Percentiles rank a stretch among this genome's conserved stretches.
Conservation (phyloP, 2,888 invertebrate genomes). For the Deroplatys truncata region DNA sequence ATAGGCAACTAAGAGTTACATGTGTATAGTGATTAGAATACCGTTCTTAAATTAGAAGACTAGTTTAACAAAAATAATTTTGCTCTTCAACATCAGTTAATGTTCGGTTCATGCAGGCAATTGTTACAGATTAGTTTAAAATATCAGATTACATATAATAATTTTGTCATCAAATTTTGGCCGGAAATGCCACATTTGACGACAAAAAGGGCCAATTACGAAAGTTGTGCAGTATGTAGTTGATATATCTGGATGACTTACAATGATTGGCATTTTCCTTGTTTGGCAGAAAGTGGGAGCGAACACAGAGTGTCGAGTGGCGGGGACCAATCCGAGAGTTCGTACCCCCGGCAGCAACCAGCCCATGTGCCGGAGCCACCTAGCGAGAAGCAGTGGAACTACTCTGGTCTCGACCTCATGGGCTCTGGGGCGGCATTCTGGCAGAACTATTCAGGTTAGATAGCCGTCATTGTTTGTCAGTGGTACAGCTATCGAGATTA, state of each 20-base stretch:
- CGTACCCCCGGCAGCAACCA: slow-evolving; percentile 29
- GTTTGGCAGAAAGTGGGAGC: slow-evolving; percentile 39
- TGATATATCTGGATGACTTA: neutral
- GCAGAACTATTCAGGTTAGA: slow-evolving; percentile 87
- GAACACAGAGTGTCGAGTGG: slow-evolving; percentile 29
- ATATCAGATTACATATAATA: neutral
- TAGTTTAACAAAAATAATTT: no score
- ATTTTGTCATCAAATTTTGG: neutral
- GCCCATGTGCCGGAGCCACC: slow-evolving; percentile 28
- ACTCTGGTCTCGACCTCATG: slow-evolving; percentile 74
- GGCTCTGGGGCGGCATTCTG: slow-evolving; percentile 82
- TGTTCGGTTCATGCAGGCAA: no score
- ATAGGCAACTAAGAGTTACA: no score
- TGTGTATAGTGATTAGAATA: no score
- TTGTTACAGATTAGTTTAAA: no score
- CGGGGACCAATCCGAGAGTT: slow-evolving; percentile 28
- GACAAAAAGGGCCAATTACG: neutral
- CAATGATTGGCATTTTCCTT: neutral
- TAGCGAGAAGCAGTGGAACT: slow-evolving; percentile 58
- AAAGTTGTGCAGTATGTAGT: neutral
- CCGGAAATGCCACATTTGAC: neutral
- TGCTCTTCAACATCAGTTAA: no score
- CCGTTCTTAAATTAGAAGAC: no score
- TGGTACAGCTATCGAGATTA: neutral
- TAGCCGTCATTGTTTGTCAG: neutral